Percentiles rank a stretch among this genome's conserved stretches.
These are phyloP conservation scores for Thereva unica DNA, from an alignment of 2,888 invertebrate genomes.

Conservation along the genomic window DNA sequence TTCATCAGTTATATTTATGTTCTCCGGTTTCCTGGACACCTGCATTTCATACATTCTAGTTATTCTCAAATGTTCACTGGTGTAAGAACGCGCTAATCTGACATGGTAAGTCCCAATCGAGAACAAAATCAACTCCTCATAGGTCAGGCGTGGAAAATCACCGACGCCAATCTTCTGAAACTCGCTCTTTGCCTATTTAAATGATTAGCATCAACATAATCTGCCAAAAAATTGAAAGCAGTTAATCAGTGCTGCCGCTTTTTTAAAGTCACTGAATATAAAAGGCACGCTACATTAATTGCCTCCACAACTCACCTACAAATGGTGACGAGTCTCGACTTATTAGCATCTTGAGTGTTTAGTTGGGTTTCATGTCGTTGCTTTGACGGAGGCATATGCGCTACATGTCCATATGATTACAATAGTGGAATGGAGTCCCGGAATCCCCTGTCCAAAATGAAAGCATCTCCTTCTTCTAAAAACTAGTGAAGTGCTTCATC, in stretches of 20 bases:
- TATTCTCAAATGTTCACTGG: too few relatives aligned
- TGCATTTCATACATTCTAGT: too few relatives aligned
- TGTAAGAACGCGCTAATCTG: too few relatives aligned
- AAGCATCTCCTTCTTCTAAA: constrained; percentile 1
- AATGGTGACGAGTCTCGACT: not conserved
- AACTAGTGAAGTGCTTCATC: not conserved
- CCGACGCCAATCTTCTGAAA: too few relatives aligned
- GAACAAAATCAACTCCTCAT: too few relatives aligned
- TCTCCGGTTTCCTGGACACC: too few relatives aligned
- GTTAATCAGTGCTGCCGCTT: not conserved
- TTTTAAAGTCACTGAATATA: not conserved
- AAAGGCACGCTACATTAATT: not conserved
- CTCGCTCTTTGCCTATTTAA: too few relatives aligned
- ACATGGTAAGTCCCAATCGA: too few relatives aligned
- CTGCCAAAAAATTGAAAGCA: constrained; percentile 4
- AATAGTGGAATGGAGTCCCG: not conserved
- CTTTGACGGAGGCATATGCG: constrained; percentile 5
- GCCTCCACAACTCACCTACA: constrained; percentile 6
- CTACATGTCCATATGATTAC: not conserved
- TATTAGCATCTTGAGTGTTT: not conserved
- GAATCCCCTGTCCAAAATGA: not conserved
- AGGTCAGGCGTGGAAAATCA: too few relatives aligned
- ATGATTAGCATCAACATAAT: not conserved
- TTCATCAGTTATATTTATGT: too few relatives aligned
- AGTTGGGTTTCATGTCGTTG: not conserved